These are phyloP conservation scores for Tamandua tetradactyla DNA, from an alignment of 2,797 vertebrate species.

Conservation along the genomic window DNA sequence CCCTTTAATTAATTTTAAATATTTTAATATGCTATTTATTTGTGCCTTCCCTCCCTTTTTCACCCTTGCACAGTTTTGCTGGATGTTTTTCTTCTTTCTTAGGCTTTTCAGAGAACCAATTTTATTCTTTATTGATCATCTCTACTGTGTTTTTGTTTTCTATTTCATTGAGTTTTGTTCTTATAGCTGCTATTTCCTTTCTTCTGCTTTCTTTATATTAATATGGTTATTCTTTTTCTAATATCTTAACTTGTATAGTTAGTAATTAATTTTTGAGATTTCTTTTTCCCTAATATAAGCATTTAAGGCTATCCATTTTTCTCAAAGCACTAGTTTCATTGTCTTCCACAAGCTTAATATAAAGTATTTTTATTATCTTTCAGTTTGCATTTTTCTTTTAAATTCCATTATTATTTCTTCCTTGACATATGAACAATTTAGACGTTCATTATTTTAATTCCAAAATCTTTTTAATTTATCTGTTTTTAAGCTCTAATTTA, in stretches of 20 bases:
- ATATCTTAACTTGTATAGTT: neutral
- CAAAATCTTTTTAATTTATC: neutral
- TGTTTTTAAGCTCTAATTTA: neutral
- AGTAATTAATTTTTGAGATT: neutral
- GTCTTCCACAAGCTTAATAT: neutral
- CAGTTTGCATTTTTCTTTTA: neutral
- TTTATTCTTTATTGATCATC: neutral
- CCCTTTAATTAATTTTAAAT: neutral
- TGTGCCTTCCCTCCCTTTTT: neutral
- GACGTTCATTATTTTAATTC: slow-evolving; percentile 11
- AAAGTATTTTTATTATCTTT: slow-evolving; percentile 14
- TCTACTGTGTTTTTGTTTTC: neutral
- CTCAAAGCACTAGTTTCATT: neutral
- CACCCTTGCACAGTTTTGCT: neutral
- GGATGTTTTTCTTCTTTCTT: neutral
- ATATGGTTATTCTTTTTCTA: slow-evolving; percentile 8
- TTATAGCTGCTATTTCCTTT: neutral
- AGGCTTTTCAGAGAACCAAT: neutral
- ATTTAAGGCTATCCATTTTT: neutral
- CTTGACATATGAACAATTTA: neutral
- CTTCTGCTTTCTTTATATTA: neutral
- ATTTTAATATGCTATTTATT: neutral
- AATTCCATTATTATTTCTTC: neutral
- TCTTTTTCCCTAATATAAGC: neutral
- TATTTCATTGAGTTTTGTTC: neutral